phyloP scores from a whole-genome alignment of 2,113 vertebrate genomes.

The Gobiocypris rarus region DNA sequence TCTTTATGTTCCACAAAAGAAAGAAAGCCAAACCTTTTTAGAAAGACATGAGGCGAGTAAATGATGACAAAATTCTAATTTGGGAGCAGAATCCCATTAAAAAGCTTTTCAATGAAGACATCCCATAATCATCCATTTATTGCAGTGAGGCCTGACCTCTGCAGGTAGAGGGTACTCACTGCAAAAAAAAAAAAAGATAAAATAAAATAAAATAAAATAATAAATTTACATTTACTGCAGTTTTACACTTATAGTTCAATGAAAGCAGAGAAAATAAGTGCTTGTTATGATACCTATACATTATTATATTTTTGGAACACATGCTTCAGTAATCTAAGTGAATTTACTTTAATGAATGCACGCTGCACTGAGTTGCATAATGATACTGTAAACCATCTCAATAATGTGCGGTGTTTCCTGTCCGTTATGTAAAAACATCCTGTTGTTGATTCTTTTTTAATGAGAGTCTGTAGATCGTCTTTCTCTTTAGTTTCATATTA shows the following conservation, averaged over 20 bases:
- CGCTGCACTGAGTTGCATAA: not conserved
- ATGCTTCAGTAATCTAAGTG: not conserved
- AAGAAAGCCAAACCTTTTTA: not conserved
- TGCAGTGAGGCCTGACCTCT: slow-evolving; percentile 37
- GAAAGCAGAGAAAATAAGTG: not conserved
- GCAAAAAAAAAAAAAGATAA: not conserved
- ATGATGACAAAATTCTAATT: not conserved
- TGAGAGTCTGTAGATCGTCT: not conserved
- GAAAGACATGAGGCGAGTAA: not conserved
- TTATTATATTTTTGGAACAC: not conserved
- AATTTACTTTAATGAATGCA: not conserved
- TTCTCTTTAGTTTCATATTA: not conserved
- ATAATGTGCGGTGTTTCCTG: not conserved
- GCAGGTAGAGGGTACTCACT: slow-evolving; percentile 36
- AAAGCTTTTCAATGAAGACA: not conserved
- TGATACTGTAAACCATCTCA: not conserved
- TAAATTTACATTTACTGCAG: not conserved
- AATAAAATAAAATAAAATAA: not conserved
- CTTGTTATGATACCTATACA: not conserved
- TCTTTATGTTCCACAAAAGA: not conserved
- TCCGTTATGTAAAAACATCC: not conserved
- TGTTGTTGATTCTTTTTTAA: slow-evolving; percentile 2
- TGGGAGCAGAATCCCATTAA: not conserved
- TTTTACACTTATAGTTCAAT: not conserved
- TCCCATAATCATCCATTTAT: not conserved